Conservation (phyloP, 2,888 invertebrate genomes). For the Phortica magna region DNA sequence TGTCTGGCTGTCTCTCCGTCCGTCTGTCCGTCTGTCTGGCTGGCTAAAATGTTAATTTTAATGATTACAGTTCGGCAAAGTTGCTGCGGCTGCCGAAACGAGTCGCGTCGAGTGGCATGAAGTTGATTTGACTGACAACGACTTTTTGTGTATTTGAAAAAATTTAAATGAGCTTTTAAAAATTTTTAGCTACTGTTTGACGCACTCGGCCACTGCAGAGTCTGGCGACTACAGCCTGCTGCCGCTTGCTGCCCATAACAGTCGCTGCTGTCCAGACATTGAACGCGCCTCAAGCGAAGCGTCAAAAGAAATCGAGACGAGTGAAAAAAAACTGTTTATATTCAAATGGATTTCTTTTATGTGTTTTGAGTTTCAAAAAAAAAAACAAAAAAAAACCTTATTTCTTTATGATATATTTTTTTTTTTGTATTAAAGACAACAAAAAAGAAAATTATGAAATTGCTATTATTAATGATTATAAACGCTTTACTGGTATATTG, state of each 20-base stretch:
- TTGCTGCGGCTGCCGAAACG: neutral
- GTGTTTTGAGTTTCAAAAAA: neutral
- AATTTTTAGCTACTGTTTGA: constrained; percentile 68
- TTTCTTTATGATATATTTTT: neutral
- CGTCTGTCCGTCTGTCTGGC: neutral
- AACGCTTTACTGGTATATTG: constrained; percentile 65
- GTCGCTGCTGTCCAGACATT: neutral
- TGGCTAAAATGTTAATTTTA: constrained; percentile 13
- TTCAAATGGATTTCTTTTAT: constrained; percentile 18
- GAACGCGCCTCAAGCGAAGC: neutral
- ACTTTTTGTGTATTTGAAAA: constrained; percentile 30
- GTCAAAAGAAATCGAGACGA: neutral
- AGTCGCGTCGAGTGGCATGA: neutral
- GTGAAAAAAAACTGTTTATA: neutral
- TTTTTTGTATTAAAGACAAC: neutral
- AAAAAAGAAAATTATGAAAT: constrained; percentile 48
- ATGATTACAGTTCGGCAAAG: neutral
- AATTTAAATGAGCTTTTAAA: constrained; percentile 67
- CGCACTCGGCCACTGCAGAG: constrained; percentile 55
- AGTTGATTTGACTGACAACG: neutral
- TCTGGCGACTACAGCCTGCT: neutral
- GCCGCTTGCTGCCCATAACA: neutral
- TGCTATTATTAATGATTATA: constrained; percentile 73
- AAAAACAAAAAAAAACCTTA: neutral
- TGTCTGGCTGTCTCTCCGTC: neutral